phyloP scores from a whole-genome alignment of 2,113 vertebrate genomes.

The Diadophis punctatus region DNA sequence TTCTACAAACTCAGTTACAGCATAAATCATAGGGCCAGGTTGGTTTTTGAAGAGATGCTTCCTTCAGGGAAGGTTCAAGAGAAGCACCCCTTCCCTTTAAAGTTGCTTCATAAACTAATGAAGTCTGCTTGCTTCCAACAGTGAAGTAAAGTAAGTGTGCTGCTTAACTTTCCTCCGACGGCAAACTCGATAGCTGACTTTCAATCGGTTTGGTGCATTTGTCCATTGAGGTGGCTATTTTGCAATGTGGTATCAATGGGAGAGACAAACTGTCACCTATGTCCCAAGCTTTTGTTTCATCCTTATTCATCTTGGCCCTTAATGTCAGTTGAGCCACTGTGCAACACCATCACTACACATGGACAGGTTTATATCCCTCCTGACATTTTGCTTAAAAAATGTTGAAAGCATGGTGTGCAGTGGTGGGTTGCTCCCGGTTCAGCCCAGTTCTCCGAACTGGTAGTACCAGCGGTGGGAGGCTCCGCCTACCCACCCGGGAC shows the following conservation, averaged over 20 bases:
- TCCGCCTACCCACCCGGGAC: too few species aligned
- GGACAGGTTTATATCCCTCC: background rate
- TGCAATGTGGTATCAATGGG: background rate
- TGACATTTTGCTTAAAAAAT: background rate
- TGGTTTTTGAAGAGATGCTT: background rate
- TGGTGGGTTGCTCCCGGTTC: too few species aligned
- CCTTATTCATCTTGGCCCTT: background rate
- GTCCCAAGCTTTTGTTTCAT: background rate
- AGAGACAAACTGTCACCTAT: background rate
- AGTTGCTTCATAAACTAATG: background rate
- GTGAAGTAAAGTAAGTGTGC: background rate
- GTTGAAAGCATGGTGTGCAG: background rate
- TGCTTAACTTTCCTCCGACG: background rate
- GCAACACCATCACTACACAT: background rate
- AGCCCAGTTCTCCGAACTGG: too few species aligned
- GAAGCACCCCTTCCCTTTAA: background rate
- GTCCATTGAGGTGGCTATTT: background rate
- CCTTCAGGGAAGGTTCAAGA: background rate
- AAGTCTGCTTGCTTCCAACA: background rate
- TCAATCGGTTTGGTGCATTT: background rate
- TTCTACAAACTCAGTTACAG: background rate
- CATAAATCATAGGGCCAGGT: background rate
- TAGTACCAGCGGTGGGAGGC: too few species aligned
- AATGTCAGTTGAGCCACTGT: background rate
- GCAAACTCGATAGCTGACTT: background rate